Conservation (phyloP, 92 coral and sea anemone genomes). For the Porites divaricata region DNA sequence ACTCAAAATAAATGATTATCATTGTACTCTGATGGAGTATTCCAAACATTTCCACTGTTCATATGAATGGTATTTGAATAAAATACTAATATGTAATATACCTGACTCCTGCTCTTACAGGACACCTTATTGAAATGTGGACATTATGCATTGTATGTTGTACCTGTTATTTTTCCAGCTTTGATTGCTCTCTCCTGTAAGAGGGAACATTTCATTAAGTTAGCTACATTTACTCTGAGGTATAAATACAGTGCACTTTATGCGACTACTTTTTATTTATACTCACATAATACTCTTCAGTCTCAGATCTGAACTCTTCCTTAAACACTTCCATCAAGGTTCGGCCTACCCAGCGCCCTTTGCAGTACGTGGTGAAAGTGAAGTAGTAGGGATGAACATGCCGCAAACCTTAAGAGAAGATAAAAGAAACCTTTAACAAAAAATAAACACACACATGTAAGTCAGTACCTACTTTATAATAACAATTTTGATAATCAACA, state of each 20-base stretch:
- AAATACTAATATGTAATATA: too few relatives aligned
- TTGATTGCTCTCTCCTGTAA: slow-evolving; percentile 77
- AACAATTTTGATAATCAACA: too few relatives aligned
- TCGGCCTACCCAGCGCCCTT: slow-evolving; percentile 97
- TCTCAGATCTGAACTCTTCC: slow-evolving; percentile 88
- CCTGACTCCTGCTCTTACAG: too few relatives aligned
- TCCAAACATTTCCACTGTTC: too few relatives aligned
- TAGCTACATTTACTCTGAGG: too few relatives aligned
- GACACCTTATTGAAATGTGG: background rate
- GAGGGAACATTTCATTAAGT: background rate
- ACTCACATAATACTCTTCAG: slow-evolving; percentile 94
- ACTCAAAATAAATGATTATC: too few relatives aligned
- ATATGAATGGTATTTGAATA: too few relatives aligned
- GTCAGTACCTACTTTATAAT: background rate
- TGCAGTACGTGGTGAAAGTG: slow-evolving; percentile 94
- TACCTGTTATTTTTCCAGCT: slow-evolving; percentile 89
- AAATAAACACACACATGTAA: background rate
- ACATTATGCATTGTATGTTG: too few relatives aligned
- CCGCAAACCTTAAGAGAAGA: slow-evolving; percentile 71
- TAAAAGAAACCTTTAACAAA: too few relatives aligned
- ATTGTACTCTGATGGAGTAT: too few relatives aligned
- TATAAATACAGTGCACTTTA: too few relatives aligned
- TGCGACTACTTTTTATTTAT: too few relatives aligned
- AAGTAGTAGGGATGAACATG: slow-evolving; percentile 88
- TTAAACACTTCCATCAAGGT: slow-evolving; percentile 86